Evolutionary conservation across 2,113 vertebrate genomes (phyloP).

Genomic region (Anarrhichthys ocellatus): DNA sequence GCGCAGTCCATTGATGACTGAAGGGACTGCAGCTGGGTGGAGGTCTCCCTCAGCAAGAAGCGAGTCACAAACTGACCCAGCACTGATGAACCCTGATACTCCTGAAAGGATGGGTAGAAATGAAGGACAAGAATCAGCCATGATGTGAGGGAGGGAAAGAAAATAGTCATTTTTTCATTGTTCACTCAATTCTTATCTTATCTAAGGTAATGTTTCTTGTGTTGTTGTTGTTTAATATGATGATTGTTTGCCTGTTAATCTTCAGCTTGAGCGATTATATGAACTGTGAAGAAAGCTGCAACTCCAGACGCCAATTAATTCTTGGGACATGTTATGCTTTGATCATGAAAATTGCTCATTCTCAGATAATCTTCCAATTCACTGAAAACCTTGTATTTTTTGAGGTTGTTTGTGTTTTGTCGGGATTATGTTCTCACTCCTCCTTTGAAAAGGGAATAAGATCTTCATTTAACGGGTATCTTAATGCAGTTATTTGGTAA

Average conservation of each 20-base stretch:
- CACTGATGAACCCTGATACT: conserved; percentile 93
- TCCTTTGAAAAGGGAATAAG: neutral
- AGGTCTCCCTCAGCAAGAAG: conserved; percentile 94
- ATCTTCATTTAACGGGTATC: neutral
- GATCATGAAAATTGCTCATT: neutral
- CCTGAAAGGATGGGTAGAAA: conserved; percentile 76
- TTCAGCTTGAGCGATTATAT: neutral
- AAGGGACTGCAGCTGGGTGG: conserved; percentile 93
- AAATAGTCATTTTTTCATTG: neutral
- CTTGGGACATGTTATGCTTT: neutral
- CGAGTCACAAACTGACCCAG: conserved; percentile 97
- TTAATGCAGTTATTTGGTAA: neutral
- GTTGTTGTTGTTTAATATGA: neutral
- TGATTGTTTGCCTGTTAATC: neutral
- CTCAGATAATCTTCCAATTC: neutral
- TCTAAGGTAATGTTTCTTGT: neutral
- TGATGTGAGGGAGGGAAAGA: neutral
- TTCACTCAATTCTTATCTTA: neutral
- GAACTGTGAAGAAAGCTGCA: neutral
- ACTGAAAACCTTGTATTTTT: neutral
- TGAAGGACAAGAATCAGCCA: neutral
- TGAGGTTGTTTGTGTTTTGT: neutral
- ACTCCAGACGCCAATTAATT: neutral
- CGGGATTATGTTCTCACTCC: neutral
- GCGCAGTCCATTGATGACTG: conserved; percentile 95